Percentiles rank a stretch among this genome's conserved stretches.
These are phyloP conservation scores for Tolypeutes matacus DNA, from an alignment of 2,797 vertebrate species.

Conservation along the genomic window DNA sequence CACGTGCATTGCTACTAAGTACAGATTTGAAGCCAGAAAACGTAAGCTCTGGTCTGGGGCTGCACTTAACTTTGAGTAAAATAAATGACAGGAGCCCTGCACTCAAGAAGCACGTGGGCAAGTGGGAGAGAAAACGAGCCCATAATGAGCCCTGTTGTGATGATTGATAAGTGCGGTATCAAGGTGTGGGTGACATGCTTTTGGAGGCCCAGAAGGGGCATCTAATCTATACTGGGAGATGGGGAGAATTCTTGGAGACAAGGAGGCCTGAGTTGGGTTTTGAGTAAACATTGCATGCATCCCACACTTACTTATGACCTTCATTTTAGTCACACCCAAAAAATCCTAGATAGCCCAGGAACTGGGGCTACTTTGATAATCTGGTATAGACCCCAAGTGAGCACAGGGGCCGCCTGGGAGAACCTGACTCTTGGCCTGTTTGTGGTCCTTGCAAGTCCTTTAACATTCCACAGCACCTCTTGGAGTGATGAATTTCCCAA, in stretches of 20 bases:
- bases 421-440: not conserved
- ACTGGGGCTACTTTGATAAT: not conserved
- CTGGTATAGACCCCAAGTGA: not conserved
- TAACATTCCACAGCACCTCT: not conserved
- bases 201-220: fast-evolving
- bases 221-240: not conserved
- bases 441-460: not conserved
- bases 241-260: not conserved
- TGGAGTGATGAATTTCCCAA: not conserved
- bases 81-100: fast-evolving
- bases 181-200: fast-evolving
- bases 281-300: not conserved
- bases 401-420: not conserved
- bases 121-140: fast-evolving
- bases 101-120: fast-evolving
- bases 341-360: not conserved
- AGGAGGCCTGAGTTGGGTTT: not conserved
- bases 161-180: fast-evolving
- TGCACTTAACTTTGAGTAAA: not conserved
- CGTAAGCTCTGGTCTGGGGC: not conserved
- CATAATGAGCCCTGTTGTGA: fast-evolving
- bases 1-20: not conserved
- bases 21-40: not conserved
- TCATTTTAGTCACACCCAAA: not conserved
- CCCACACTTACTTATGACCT: not conserved